These are phyloP conservation scores for Otus sunia DNA, from an alignment of 2,113 vertebrate species.

Conservation along the genomic window DNA sequence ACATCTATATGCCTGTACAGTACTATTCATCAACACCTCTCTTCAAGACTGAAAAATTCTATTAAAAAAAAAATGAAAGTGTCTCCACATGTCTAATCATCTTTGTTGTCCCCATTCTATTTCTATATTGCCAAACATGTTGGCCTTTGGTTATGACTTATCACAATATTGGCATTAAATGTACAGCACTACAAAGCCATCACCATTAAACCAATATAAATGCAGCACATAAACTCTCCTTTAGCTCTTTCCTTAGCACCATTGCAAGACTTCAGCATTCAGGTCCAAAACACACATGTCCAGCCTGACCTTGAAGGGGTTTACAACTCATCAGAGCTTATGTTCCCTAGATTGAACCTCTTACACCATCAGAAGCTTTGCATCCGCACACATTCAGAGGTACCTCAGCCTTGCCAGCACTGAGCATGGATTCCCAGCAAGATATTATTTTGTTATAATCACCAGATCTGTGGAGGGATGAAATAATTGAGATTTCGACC, in stretches of 20 bases:
- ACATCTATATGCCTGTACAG: not conserved
- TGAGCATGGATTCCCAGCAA: not conserved
- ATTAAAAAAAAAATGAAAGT: not conserved
- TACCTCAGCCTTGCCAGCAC: not conserved
- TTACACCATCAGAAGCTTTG: not conserved
- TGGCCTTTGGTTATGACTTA: not conserved
- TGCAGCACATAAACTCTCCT: not conserved
- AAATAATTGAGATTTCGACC: not conserved
- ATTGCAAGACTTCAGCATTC: not conserved
- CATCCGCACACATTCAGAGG: not conserved
- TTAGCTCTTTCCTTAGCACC: not conserved
- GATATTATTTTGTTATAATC: not conserved
- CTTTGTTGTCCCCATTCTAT: not conserved
- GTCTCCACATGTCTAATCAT: not conserved
- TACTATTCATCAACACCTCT: not conserved
- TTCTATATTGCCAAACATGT: not conserved
- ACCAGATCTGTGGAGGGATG: not conserved
- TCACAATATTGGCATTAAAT: not conserved
- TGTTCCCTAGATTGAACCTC: not conserved
- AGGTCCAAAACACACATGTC: not conserved
- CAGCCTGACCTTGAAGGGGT: not conserved
- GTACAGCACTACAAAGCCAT: accelerated
- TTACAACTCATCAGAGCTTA: not conserved
- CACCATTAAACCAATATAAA: not conserved
- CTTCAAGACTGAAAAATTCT: not conserved